These are phyloP conservation scores for Hafferia zeledoni DNA, from an alignment of 2,797 vertebrate genomes.

Conservation along the genomic window DNA sequence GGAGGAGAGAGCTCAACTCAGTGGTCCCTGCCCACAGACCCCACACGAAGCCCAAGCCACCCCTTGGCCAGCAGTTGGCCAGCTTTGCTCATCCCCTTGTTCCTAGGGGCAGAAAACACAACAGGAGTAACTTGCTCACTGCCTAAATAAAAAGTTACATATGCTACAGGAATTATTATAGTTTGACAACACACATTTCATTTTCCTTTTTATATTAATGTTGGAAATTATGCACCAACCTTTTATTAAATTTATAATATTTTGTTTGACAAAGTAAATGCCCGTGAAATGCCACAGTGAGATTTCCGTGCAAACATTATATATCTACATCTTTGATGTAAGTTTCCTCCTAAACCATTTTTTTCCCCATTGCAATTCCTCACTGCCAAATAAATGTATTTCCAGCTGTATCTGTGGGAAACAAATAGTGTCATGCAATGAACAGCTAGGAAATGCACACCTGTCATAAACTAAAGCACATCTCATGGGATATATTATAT, in stretches of 20 bases:
- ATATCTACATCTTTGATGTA: neutral
- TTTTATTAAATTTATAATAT: neutral
- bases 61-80: neutral
- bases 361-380: conserved; percentile 5
- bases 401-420: conserved; percentile 76
- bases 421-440: conserved; percentile 65
- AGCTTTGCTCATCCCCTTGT: neutral
- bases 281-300: conserved; percentile 4
- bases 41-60: neutral
- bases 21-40: neutral
- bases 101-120: neutral
- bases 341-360: conserved; percentile 44
- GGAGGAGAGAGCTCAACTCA: neutral
- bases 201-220: neutral
- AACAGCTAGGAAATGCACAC: conserved; percentile 74
- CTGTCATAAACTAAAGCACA: conserved; percentile 72
- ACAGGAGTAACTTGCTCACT: neutral
- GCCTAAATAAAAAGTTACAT: neutral
- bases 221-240: neutral
- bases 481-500: conserved; percentile 75
- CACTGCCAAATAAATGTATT: conserved; percentile 72
- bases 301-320: conserved; percentile 13
- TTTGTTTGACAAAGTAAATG: neutral
- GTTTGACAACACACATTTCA: neutral
- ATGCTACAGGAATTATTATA: neutral